Conservation (phyloP, 2,113 vertebrate species). For the Rhagologus leucostigma region DNA sequence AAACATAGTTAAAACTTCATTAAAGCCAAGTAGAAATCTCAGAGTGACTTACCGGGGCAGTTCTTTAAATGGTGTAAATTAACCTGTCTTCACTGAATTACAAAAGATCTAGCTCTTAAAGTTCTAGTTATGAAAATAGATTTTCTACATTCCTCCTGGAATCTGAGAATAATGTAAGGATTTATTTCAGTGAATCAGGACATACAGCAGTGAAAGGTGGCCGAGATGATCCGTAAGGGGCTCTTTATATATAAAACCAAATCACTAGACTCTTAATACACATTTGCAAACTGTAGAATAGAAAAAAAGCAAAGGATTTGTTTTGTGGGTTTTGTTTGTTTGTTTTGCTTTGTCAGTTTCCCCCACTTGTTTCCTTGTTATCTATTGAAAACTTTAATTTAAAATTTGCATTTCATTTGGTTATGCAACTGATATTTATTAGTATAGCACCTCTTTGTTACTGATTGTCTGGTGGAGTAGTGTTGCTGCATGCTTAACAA, state of each 20-base stretch:
- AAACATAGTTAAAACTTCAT: background rate
- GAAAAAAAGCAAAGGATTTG: background rate
- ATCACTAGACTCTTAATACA: background rate
- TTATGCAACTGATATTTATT: background rate
- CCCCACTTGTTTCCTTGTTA: background rate
- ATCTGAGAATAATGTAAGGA: background rate
- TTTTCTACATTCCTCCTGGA: background rate
- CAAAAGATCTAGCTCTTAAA: background rate
- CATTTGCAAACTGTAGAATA: background rate
- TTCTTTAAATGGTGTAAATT: background rate
- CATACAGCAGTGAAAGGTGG: background rate
- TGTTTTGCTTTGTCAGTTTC: background rate
- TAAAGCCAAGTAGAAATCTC: conserved; percentile 49
- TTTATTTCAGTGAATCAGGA: conserved; percentile 24
- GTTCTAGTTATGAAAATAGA: conserved; percentile 17
- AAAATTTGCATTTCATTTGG: background rate
- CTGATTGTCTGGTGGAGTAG: background rate
- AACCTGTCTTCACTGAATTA: background rate
- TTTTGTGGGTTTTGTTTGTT: background rate
- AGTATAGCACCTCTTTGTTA: background rate
- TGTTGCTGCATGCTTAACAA: background rate
- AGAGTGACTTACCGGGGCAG: background rate
- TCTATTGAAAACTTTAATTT: background rate
- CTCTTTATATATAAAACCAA: background rate
- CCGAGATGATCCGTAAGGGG: background rate